A percentile compares a stretch with the other conserved stretches of the same genome.
phyloP scores from a whole-genome alignment of 1,140 invertebrate species.

The Pogonus chalceus region DNA sequence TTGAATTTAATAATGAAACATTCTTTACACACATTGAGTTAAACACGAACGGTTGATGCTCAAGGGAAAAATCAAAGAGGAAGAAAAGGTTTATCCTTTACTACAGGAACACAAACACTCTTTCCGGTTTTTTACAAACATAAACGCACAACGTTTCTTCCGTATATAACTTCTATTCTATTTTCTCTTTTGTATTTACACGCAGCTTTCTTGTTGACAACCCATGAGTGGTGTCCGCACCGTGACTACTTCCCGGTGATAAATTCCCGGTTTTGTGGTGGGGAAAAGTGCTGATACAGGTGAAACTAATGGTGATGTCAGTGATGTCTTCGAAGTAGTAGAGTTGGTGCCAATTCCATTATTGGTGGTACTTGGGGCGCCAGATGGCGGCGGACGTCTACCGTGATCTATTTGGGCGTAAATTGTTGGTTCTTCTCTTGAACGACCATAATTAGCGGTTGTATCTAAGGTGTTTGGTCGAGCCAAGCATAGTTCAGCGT shows the following conservation, averaged over 20 bases:
- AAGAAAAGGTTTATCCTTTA: no score
- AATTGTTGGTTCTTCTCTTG: conserved; percentile 48
- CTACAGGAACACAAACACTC: no score
- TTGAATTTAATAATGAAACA: no score
- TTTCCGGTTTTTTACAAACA: no score
- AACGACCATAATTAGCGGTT: conserved; percentile 23
- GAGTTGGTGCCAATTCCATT: not conserved
- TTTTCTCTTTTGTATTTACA: conserved; percentile 46
- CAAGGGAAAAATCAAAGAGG: no score
- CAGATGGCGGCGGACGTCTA: conserved; percentile 26
- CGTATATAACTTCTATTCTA: no score
- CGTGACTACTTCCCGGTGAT: conserved; percentile 64
- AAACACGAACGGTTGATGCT: no score
- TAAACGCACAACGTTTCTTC: no score
- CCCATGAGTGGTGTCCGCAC: conserved; percentile 69
- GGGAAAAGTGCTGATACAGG: conserved; percentile 29
- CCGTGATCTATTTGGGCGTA: conserved; percentile 61
- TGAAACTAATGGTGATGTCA: conserved; percentile 30
- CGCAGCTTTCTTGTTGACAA: conserved; percentile 75
- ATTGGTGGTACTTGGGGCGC: not conserved
- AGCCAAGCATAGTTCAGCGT: conserved; percentile 54
- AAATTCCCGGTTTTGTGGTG: conserved; percentile 25
- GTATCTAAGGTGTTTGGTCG: conserved; percentile 43
- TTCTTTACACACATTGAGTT: no score
- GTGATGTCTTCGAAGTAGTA: conserved; percentile 22